Base-by-base conservation (phyloP, 2,113 vertebrate genomes). In the Desmodus rotundus region DNA sequence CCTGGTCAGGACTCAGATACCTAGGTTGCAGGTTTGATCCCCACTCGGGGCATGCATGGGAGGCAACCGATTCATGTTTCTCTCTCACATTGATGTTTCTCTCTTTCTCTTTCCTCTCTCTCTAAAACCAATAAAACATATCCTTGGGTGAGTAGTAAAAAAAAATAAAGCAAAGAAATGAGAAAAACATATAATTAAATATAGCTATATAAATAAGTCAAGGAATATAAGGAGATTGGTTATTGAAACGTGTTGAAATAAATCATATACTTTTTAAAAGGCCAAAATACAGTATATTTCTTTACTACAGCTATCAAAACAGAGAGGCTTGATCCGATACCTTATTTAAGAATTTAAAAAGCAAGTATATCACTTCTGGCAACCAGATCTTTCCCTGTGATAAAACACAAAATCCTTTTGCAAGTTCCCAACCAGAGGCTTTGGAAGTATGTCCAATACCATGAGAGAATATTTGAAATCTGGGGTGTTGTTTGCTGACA, bases 321-420 rank as follows among this genome's bases (percentile, higher is more conserved):
- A 93, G 31, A 12, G 17, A 82, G 5, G 26, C 45, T 88, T 89
- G 74, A 89, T 82, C 19, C 2, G 58, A 36, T n/a, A 78, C 33
- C 36, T 90, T 72, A 63, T 41, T 52, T 56, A 92, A 76, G 33
- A 78, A 85, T 89, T 88, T 41, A 50, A 94, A 91, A 82, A 77
- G 45, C 31, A 84, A 36, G 22, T 20, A 76, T 10, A 63, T 81
- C 41, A 81, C 36, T 93, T 85, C 58, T 85, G 45, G 70, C 52
- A 95, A 88, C 2, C 4, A 67, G 72, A 85, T 82, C 20, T 83
- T 14, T 89, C 45, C 52, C 67, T 78, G n/a, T 56, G 61, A 70
- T 58, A 14, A 95, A 95, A 82, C 72, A 88, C 19, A 84, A 96
- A 92, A 95, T 78, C 36, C 20, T 65, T 89, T 16, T 41, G 4